Evolutionary conservation across 1,140 invertebrate genomes (phyloP), one percentile per base, ranked within the genome.

Genomic region (Scaptomyza graminum): DNA sequence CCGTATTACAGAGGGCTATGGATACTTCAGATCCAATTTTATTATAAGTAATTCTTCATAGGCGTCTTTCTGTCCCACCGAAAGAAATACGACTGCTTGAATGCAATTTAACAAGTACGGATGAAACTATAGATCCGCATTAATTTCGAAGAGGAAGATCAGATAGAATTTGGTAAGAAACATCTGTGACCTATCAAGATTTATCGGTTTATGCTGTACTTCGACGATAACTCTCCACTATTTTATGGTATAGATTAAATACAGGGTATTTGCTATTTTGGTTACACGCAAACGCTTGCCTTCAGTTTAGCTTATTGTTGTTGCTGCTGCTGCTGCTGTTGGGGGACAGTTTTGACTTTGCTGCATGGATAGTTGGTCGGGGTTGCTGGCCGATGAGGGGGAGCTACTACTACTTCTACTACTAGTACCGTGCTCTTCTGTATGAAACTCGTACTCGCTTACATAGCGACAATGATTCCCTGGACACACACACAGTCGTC

Each of bases 381-480:
- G 31, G 12, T 49, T 70, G 39, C 54, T 61, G 44, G 61, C 52
- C 44, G 7, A 31, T 31, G 28, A 31, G 28, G 7, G 16, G 50
- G 8, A 34, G 52, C 43, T 49, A 39, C 49, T 34, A 5, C 12
- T 60, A 34, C 49, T 34, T 5, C 12, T 60, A 34, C 37, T 46
- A 15, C 47, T 28, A 16, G 41, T 44, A 28, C 12, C 57, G 39
- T 70, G 54, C 65, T 66, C 31, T 71, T 66, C 31, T 59, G 41
- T 65, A 55, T 75, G 61, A 57, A 52, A 63, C 59, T 56, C 66
- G 71, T 55, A 66, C 59, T 56, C 66, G 71, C 68, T 71, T 72
- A 66, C 71, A 34, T 34, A 78, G 67, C 75, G 75, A 78, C 66
- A 78, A 78, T 78, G 72, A 75, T 78, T 78, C 75, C 72, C 75